A percentile compares a stretch with the other conserved stretches of the same genome.
Evolutionary conservation across 1,140 invertebrate genomes (phyloP).

Genomic region (Rhagoletis zephyria): DNA sequence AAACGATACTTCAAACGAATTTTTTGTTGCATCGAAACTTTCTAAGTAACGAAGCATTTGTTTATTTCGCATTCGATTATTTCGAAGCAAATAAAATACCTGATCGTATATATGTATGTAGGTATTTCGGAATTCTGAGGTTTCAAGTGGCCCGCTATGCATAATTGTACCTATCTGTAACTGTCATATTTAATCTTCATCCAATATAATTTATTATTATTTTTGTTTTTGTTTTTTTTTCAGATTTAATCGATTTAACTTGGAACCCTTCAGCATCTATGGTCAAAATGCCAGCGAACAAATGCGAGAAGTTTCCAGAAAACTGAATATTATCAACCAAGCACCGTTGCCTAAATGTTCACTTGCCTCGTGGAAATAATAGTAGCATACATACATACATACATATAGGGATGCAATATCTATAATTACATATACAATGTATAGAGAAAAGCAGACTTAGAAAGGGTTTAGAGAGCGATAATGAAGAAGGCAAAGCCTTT

Average conservation of each 20-base stretch:
- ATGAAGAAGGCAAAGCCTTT: not conserved
- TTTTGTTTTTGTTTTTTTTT: no score
- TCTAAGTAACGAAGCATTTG: no score
- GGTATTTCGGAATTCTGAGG: no score
- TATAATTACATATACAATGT: not conserved
- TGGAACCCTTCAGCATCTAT: slow-evolving; percentile 76
- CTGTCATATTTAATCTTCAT: no score
- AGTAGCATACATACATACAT: not conserved
- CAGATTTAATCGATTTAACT: slow-evolving; percentile 65
- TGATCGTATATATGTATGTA: no score
- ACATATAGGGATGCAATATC: not conserved
- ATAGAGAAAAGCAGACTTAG: slow-evolving; percentile 45
- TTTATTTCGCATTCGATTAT: no score
- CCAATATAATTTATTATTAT: no score
- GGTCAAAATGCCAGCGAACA: slow-evolving; percentile 75
- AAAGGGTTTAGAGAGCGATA: not conserved
- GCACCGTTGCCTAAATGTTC: slow-evolving; percentile 61
- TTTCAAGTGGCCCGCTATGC: no score
- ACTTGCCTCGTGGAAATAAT: slow-evolving; percentile 60
- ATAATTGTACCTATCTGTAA: no score
- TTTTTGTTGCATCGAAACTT: no score
- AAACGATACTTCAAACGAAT: no score
- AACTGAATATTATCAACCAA: slow-evolving; percentile 61
- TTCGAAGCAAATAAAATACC: no score
- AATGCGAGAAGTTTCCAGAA: slow-evolving; percentile 72